phyloP scores from a whole-genome alignment of 2,113 vertebrate species.

The Conger conger region DNA sequence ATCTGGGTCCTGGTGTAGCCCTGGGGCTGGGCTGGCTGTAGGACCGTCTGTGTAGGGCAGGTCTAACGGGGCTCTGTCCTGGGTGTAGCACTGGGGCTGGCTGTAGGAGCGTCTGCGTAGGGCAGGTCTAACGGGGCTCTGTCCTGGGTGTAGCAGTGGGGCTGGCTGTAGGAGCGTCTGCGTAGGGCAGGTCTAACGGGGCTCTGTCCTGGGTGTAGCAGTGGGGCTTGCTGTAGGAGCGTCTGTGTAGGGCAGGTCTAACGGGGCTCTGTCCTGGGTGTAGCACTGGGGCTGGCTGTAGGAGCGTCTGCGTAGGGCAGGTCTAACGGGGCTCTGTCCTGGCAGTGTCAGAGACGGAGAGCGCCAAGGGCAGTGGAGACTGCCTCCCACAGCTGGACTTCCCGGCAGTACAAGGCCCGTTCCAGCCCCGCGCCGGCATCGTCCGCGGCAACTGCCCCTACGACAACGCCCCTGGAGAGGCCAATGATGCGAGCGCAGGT shows the following conservation, averaged over 20 bases:
- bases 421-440: slow-evolving; percentile 53
- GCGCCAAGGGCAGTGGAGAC: slow-evolving; percentile 64
- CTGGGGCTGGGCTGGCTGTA: no score
- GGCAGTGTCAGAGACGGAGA: slow-evolving; percentile 65
- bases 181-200: slow-evolving; percentile 31
- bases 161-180: slow-evolving; percentile 19
- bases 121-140: slow-evolving; percentile 14
- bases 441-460: slow-evolving; percentile 58
- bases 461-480: slow-evolving; percentile 44
- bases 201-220: background rate
- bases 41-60: slow-evolving; percentile 36
- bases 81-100: no score
- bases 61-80: slow-evolving; percentile 8
- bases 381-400: slow-evolving; percentile 60
- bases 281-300: no score
- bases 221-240: background rate
- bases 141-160: no score
- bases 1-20: no score
- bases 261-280: slow-evolving; percentile 15
- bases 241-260: slow-evolving; percentile 34
- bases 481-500: slow-evolving; percentile 55
- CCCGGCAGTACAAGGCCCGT: slow-evolving; percentile 45
- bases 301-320: slow-evolving; percentile 36
- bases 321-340: slow-evolving; percentile 11
- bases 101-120: slow-evolving; percentile 34